Conservation (phyloP, 2,888 invertebrate species). For the Hesperia comma region DNA sequence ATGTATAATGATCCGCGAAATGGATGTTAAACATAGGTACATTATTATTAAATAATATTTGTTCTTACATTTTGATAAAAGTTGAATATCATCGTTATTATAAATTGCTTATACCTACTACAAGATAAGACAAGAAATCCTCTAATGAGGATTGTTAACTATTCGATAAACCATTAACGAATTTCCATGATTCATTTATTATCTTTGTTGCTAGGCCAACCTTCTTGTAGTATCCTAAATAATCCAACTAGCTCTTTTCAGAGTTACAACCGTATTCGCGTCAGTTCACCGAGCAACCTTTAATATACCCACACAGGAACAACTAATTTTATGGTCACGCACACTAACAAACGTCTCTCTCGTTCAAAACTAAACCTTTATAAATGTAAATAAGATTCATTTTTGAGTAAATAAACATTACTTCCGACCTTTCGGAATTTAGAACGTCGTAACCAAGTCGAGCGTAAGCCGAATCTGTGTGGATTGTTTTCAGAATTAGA, state of each 20-base stretch:
- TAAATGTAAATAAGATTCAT: constrained; percentile 38
- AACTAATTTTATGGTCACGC: constrained; percentile 65
- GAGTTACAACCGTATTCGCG: constrained; percentile 58
- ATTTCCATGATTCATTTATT: too few species aligned
- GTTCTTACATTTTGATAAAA: too few species aligned
- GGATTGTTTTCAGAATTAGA: constrained; percentile 40
- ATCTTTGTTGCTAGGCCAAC: too few species aligned
- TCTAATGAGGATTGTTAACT: too few species aligned
- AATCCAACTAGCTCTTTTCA: constrained; percentile 42
- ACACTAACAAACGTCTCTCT: constrained; percentile 45
- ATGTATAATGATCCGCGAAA: too few species aligned
- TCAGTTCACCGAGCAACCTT: constrained; percentile 60
- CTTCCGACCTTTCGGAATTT: constrained; percentile 45
- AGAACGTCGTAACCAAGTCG: constrained; percentile 39
- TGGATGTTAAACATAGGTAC: too few species aligned
- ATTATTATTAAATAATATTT: too few species aligned
- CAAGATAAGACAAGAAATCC: too few species aligned
- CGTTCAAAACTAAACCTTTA: constrained; percentile 38
- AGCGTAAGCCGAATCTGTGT: constrained; percentile 49
- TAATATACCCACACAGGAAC: constrained; percentile 69
- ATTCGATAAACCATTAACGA: too few species aligned
- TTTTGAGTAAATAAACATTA: constrained; percentile 30
- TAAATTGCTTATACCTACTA: too few species aligned
- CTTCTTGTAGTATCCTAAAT: neutral
- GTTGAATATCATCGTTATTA: too few species aligned